These are phyloP conservation scores for Sebastiscus tertius DNA, from an alignment of 2,797 vertebrate species.

Conservation along the genomic window DNA sequence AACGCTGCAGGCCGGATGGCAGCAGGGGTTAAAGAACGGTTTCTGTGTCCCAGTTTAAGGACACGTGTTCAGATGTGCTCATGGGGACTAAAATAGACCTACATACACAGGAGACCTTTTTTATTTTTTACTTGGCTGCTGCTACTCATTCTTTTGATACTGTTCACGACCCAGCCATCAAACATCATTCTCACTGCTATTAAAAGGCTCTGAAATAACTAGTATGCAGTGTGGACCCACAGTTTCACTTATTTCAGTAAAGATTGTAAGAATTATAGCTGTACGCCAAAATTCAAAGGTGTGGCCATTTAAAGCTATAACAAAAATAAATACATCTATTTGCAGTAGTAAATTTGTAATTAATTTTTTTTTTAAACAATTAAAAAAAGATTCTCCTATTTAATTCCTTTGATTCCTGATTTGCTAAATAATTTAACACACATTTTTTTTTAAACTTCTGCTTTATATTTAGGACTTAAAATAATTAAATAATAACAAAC, in stretches of 20 bases:
- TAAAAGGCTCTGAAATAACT: background rate
- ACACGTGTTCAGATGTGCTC: constrained; percentile 65
- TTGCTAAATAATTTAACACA: background rate
- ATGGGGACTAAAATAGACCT: constrained; percentile 62
- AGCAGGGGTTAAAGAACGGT: constrained; percentile 67
- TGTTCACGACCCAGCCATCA: constrained; percentile 15
- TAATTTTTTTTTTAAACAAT: background rate
- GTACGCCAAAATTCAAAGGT: background rate
- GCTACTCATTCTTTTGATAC: constrained; percentile 40
- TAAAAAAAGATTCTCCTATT: background rate
- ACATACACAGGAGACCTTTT: constrained; percentile 29
- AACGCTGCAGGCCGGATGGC: constrained; percentile 51
- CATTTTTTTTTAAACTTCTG: background rate
- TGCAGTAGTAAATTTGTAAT: background rate
- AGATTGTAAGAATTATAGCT: background rate
- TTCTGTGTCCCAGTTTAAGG: constrained; percentile 70
- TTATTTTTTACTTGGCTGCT: constrained; percentile 40
- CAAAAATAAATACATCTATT: background rate
- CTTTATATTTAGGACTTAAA: background rate
- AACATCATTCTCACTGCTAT: background rate
- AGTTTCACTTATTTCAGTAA: background rate
- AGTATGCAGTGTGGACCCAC: background rate
- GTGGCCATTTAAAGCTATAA: background rate
- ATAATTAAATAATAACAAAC: background rate
- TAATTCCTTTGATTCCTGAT: background rate